Conservation (phyloP, 2,113 vertebrate species). For the Pan troglodytes region NHGRI_mPanTro3-v2.1_pri NC_072419.2:65799501-65800000, state of each 20-base stretch:
- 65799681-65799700: background rate
- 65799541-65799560: background rate
- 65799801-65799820: background rate
- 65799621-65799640: background rate
- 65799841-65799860: background rate
- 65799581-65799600: background rate
- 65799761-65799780: background rate
- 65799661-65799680: background rate
- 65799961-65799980: background rate
- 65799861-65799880: background rate
- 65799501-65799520: background rate
- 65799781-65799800: background rate
- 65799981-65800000: background rate
- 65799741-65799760: background rate
- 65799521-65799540: too few relatives aligned
- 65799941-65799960: background rate
- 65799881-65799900: background rate
- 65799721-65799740: background rate
- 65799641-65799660: background rate
- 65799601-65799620: background rate
- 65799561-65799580: background rate
- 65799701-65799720: background rate
- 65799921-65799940: background rate
- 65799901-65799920: background rate
- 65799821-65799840: background rate